phyloP scores from a whole-genome alignment of 1,140 invertebrate species.

The Musca domestica region DNA sequence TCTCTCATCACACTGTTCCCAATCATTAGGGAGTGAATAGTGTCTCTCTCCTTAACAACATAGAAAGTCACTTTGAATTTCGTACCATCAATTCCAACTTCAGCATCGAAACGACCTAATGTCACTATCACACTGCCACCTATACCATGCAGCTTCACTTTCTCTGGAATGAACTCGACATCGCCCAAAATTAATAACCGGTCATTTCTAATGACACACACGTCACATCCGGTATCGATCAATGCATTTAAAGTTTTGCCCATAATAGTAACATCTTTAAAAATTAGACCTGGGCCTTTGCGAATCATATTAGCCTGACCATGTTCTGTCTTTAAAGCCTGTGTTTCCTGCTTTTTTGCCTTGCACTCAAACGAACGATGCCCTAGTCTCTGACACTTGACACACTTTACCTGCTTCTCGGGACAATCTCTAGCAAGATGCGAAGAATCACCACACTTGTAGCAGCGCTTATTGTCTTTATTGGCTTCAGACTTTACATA shows the following conservation, averaged over 20 bases:
- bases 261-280: background rate
- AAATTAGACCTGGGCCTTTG: background rate
- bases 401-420: background rate
- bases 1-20: background rate
- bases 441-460: too few species aligned
- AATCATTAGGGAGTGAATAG: too few species aligned
- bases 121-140: too few species aligned
- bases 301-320: background rate
- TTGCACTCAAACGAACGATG: too few species aligned
- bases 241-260: background rate
- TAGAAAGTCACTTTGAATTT: too few species aligned
- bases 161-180: background rate
- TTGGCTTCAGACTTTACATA: background rate
- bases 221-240: background rate
- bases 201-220: background rate
- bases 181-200: background rate
- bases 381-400: background rate
- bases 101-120: too few species aligned
- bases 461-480: too few species aligned
- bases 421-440: too few species aligned
- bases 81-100: background rate
- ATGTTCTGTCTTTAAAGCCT: too few species aligned
- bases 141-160: background rate
- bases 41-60: background rate
- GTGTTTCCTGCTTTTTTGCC: too few species aligned